These are phyloP conservation scores for Ctenomys sociabilis DNA, from an alignment of 2,113 vertebrate genomes.

Conservation along the genomic window DNA sequence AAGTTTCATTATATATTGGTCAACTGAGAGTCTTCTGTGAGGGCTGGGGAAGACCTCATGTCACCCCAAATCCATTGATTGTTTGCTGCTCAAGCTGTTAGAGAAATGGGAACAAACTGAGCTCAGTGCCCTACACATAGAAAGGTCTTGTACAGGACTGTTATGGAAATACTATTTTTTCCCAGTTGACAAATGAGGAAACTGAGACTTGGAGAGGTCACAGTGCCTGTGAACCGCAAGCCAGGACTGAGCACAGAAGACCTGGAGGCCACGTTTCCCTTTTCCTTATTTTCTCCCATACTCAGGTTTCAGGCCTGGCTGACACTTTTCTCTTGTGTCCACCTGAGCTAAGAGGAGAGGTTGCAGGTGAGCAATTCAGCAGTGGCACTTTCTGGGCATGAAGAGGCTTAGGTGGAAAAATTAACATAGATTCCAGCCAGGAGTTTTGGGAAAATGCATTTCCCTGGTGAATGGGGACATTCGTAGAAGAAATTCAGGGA, in stretches of 20 bases:
- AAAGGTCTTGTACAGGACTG: neutral
- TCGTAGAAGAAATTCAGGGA: slow-evolving; percentile 77
- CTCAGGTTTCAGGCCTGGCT: neutral
- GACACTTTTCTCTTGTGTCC: neutral
- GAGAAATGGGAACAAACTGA: neutral
- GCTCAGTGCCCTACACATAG: neutral
- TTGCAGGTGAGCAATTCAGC: neutral
- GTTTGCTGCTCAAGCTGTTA: neutral
- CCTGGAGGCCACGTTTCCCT: neutral
- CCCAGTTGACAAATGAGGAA: neutral
- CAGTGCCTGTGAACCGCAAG: neutral
- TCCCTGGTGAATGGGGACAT: slow-evolving; percentile 76
- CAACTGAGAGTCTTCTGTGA: neutral
- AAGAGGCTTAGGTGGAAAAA: neutral
- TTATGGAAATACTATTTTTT: neutral
- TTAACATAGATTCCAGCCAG: neutral
- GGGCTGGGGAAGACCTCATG: neutral
- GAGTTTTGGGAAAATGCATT: slow-evolving; percentile 80
- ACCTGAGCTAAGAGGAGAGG: neutral
- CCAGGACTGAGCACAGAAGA: neutral
- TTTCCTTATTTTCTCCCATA: neutral
- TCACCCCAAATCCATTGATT: neutral
- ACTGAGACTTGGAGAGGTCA: neutral
- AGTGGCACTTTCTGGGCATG: neutral
- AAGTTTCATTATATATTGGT: neutral